phyloP scores from a whole-genome alignment of 1,140 invertebrate species.

The Oppia nitens region DNA sequence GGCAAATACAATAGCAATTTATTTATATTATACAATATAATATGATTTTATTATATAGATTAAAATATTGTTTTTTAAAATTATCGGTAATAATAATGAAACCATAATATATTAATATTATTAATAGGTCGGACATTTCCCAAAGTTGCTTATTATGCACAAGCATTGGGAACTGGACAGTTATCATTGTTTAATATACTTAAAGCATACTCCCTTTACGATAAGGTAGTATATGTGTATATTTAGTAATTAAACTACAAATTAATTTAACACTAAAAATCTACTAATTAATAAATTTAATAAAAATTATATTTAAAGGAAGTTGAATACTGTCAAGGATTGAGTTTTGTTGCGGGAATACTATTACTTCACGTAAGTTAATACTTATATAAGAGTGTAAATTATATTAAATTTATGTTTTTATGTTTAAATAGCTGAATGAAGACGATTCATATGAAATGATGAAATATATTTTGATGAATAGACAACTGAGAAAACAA shows the following conservation, averaged over 20 bases:
- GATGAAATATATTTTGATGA: slow-evolving; percentile 75
- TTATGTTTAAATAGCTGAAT: slow-evolving; percentile 46
- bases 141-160: slow-evolving; percentile 74
- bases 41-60: no score
- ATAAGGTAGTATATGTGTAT: slow-evolving; percentile 83
- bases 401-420: slow-evolving; percentile 4
- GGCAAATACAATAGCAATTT: no score
- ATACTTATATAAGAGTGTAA: background rate
- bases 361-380: slow-evolving; percentile 69
- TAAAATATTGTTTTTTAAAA: no score
- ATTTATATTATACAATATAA: no score
- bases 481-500: slow-evolving; percentile 61
- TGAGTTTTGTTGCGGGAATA: slow-evolving; percentile 85
- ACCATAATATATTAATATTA: no score
- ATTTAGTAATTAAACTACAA: no score
- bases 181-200: slow-evolving; percentile 80
- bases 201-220: slow-evolving; percentile 85
- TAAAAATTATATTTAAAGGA: slow-evolving; percentile 36
- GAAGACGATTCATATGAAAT: slow-evolving; percentile 74
- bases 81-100: no score
- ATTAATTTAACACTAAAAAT: background rate
- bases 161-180: slow-evolving; percentile 70
- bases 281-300: background rate
- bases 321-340: slow-evolving; percentile 85
- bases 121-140: slow-evolving; percentile 73